phyloP scores from a whole-genome alignment of 2,888 invertebrate species.

The Ecliptopera silaceata region DNA sequence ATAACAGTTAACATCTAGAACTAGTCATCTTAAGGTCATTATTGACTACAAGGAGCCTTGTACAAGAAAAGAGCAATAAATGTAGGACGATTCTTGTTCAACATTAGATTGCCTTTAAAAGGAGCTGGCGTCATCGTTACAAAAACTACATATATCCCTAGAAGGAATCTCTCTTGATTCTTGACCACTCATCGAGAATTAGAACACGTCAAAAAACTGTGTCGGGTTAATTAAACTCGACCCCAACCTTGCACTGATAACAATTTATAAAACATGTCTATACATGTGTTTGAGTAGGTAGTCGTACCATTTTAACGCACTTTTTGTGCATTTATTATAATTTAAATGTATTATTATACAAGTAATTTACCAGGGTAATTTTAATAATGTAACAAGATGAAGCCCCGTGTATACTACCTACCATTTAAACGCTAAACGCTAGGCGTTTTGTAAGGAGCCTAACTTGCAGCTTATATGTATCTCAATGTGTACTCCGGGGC shows the following conservation, averaged over 20 bases:
- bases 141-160: background rate
- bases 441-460: conserved; percentile 18
- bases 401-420: conserved; percentile 27
- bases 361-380: conserved; percentile 76
- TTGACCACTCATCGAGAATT: background rate
- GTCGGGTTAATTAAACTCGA: conserved; percentile 26
- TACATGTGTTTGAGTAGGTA: conserved; percentile 20
- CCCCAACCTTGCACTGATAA: conserved; percentile 41
- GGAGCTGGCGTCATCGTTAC: background rate
- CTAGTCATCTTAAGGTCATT: background rate
- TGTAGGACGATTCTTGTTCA: too few species aligned
- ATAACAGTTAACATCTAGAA: background rate
- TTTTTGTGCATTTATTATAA: conserved; percentile 70
- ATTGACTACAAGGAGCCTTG: background rate
- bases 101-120: background rate
- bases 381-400: conserved; percentile 29
- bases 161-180: background rate
- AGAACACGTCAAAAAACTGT: background rate
- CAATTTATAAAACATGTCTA: conserved; percentile 8
- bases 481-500: conserved; percentile 3
- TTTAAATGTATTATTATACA: conserved; percentile 62
- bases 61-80: too few species aligned
- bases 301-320: conserved; percentile 52
- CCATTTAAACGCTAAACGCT: conserved; percentile 28
- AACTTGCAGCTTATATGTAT: conserved; percentile 6